phyloP scores from a whole-genome alignment of 35 echinoderm and acorn worm species.

The Strongylocentrotus purpuratus region DNA sequence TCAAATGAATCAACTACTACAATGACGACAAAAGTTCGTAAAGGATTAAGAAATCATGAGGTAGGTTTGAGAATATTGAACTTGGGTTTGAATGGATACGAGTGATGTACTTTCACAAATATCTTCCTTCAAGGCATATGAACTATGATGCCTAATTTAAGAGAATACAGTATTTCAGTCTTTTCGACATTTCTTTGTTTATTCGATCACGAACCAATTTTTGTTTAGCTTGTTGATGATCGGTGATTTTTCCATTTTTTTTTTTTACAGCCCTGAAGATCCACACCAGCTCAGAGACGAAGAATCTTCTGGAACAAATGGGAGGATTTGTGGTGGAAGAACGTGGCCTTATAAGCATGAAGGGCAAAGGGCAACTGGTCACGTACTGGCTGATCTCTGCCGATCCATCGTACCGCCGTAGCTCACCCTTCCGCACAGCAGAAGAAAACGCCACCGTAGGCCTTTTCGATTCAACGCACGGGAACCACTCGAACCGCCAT shows the following conservation, averaged over 20 bases:
- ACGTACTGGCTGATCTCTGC: conserved; percentile 91
- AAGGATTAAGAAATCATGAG: too few species aligned
- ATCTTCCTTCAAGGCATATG: too few species aligned
- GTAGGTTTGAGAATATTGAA: too few species aligned
- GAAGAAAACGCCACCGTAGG: conserved; percentile 33
- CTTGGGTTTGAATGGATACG: too few species aligned
- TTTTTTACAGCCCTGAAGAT: conserved; percentile 83
- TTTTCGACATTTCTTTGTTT: background rate
- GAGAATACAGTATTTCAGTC: too few species aligned
- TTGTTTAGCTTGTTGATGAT: background rate
- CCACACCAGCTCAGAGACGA: conserved; percentile 79
- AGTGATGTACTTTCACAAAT: too few species aligned
- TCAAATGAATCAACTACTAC: too few species aligned
- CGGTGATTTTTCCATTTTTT: background rate
- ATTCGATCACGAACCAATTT: background rate
- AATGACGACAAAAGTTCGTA: too few species aligned
- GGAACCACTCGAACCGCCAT: conserved; percentile 6
- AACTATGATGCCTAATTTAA: too few species aligned
- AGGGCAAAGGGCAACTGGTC: conserved; percentile 87
- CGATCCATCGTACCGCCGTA: conserved; percentile 58
- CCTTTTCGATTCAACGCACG: conserved; percentile 8
- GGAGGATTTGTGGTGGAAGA: conserved; percentile 79
- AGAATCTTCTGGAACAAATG: conserved; percentile 67
- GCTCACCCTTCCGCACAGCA: conserved; percentile 52
- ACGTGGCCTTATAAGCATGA: conserved; percentile 88